These are phyloP conservation scores for Parotocinclus haroldoi DNA, from an alignment of 2,797 vertebrate genomes.

Conservation along the genomic window DNA sequence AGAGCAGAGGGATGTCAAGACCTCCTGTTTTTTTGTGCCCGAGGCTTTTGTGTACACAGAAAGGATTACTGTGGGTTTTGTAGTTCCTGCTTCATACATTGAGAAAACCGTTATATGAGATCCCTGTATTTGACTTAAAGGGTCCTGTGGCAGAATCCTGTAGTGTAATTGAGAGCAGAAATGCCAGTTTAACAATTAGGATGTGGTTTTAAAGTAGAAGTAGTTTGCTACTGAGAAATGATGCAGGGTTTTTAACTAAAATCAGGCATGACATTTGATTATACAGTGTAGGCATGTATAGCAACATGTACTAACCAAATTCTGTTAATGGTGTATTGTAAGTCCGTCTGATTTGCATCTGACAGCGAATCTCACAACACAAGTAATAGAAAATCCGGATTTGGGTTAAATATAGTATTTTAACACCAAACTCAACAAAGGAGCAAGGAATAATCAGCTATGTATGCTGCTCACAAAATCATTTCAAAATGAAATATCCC, in stretches of 20 bases:
- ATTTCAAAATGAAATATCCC: no score
- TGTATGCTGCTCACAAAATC: no score
- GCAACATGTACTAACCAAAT: neutral
- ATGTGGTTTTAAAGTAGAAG: neutral
- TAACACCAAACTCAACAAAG: no score
- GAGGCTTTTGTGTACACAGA: constrained; percentile 29
- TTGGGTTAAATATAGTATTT: no score
- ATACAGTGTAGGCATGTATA: neutral
- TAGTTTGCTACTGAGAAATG: neutral
- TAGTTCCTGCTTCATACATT: constrained; percentile 27
- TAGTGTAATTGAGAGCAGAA: constrained; percentile 25
- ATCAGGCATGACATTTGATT: neutral
- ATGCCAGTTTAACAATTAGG: constrained; percentile 3
- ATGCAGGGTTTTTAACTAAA: no score
- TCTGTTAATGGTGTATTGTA: no score
- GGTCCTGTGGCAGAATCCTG: neutral
- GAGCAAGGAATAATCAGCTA: no score
- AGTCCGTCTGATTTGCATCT: no score
- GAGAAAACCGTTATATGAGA: constrained; percentile 31
- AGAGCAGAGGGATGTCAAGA: constrained; percentile 25
- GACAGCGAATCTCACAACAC: no score
- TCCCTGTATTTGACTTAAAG: constrained; percentile 28
- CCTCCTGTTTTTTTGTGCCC: constrained; percentile 22
- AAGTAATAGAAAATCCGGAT: no score
- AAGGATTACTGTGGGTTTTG: constrained; percentile 29